phyloP scores from a whole-genome alignment of 2,797 vertebrate species.

The Mustela erminea region DNA sequence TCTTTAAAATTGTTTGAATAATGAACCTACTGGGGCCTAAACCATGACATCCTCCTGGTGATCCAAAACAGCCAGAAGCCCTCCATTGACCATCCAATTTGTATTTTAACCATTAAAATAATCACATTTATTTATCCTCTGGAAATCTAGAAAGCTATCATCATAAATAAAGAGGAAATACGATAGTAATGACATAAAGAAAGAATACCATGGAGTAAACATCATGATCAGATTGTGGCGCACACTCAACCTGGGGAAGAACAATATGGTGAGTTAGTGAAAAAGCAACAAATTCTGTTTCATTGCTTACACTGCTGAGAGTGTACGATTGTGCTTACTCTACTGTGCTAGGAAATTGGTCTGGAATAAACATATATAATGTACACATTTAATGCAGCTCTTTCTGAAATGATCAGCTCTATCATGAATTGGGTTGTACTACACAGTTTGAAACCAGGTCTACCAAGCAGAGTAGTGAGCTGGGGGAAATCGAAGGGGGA shows the following conservation, averaged over 20 bases:
- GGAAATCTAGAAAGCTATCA: background rate
- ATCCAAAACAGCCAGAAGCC: background rate
- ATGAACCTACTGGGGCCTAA: background rate
- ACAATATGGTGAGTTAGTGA: background rate
- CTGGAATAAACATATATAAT: conserved; percentile 45
- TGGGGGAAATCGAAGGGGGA: too few relatives aligned
- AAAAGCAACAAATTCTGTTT: background rate
- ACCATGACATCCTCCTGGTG: background rate
- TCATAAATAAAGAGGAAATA: conserved; percentile 57
- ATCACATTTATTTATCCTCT: conserved; percentile 29
- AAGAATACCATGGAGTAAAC: background rate
- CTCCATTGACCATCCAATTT: background rate
- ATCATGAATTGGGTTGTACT: background rate
- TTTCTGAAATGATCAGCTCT: conserved; percentile 37
- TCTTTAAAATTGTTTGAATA: background rate
- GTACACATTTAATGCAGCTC: conserved; percentile 45
- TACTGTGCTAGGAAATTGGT: background rate
- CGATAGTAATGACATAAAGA: conserved; percentile 23
- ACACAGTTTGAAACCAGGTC: background rate
- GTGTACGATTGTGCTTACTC: conserved; percentile 10
- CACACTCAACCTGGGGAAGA: conserved; percentile 26
- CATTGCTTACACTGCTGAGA: background rate
- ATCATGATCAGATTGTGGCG: background rate
- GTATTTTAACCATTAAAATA: conserved; percentile 37
- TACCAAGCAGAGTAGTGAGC: background rate